Base-by-base conservation (phyloP, 2,797 vertebrate genomes). In the Phylloscopus collybita region DNA sequence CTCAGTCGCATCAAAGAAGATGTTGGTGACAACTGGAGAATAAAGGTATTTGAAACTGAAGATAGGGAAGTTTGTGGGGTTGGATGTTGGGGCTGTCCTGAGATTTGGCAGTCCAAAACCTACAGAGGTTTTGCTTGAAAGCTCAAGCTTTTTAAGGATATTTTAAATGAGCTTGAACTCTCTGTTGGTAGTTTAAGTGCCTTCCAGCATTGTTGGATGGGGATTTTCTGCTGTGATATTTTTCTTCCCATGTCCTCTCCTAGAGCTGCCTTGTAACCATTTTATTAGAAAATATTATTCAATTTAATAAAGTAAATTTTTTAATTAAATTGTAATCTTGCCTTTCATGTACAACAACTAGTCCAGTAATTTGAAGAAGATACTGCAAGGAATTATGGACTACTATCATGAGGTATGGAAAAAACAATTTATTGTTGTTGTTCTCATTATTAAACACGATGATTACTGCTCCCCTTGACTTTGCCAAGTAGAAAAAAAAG, bases 291-390 rank as follows among this genome's bases (percentile, higher is more conserved):
- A 30, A 62, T 47, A 34, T 34, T 72, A 62, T 40, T 80, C 50
- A 3, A 61, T 90, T 66, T 72, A n/a, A 75, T 23, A 9, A 29
- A 40, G 27, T 19, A 34, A 78, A 5, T 9, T 7, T 21, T 62
- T 22, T 22, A 88, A 50, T 91, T 45, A 49, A 88, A 79, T 26
- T 81, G 2, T 96, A 71, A 83, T 11, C 17, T 92, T 95, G 16
- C 93, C 54, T 91, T 92, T 75, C 82, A 92, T 95, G 75, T 96
- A n/a, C 94, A 84, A 94, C 92, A 60, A 95, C 90, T 96, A 99
- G 99, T 98, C 99, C 97, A 99, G 98, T 98, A 99, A 99, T 97
- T 97, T 99, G 91, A 99, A 99, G 98, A 99, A 99, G 97, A 98
- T 99, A 87, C 98, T 99, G 86, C 99, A 99, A 98, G 99, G 99